These are phyloP conservation scores for Psilanteris sp. DNA, from an alignment of 1,140 invertebrate genomes.

Conservation along the genomic window DNA sequence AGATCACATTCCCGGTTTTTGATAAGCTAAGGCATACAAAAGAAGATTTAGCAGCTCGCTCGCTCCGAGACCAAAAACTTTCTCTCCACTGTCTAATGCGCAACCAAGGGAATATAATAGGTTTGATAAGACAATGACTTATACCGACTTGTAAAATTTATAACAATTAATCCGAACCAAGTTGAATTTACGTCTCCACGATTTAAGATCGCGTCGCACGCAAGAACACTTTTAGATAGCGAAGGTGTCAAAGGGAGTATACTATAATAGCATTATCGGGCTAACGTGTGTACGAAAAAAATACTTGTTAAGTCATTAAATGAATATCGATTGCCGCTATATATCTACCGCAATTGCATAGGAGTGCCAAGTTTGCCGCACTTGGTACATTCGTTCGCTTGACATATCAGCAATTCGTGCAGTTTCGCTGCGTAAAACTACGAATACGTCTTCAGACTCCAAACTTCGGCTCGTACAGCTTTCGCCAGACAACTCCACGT, in stretches of 20 bases:
- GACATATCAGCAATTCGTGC: slow-evolving; percentile 39
- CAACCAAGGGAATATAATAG: slow-evolving; percentile 57
- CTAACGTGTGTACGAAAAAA: slow-evolving; percentile 40
- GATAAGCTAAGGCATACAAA: slow-evolving; percentile 46
- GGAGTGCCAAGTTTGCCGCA: slow-evolving; percentile 32
- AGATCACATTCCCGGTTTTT: slow-evolving; percentile 34
- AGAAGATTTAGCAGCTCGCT: slow-evolving; percentile 54
- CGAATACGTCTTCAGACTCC: too few relatives aligned
- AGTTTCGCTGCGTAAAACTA: too few relatives aligned
- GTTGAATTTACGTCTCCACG: slow-evolving; percentile 42
- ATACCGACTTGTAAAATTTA: slow-evolving; percentile 40
- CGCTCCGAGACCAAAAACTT: slow-evolving; percentile 46
- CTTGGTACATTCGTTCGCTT: slow-evolving; percentile 27
- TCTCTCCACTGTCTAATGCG: slow-evolving; percentile 48
- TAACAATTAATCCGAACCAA: slow-evolving; percentile 51
- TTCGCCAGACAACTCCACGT: too few relatives aligned
- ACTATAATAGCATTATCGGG: slow-evolving; percentile 60
- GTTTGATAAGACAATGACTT: slow-evolving; percentile 55
- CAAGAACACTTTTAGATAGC: slow-evolving; percentile 51
- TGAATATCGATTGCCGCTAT: slow-evolving; percentile 37
- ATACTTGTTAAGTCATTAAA: slow-evolving; percentile 36
- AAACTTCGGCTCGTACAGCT: too few relatives aligned
- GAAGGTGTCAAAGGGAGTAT: slow-evolving; percentile 62
- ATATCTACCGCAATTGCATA: slow-evolving; percentile 31
- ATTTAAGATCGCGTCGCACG: slow-evolving; percentile 51